These are phyloP conservation scores for Sipha flava DNA, from an alignment of 1,140 invertebrate species.

Conservation along the genomic window DNA sequence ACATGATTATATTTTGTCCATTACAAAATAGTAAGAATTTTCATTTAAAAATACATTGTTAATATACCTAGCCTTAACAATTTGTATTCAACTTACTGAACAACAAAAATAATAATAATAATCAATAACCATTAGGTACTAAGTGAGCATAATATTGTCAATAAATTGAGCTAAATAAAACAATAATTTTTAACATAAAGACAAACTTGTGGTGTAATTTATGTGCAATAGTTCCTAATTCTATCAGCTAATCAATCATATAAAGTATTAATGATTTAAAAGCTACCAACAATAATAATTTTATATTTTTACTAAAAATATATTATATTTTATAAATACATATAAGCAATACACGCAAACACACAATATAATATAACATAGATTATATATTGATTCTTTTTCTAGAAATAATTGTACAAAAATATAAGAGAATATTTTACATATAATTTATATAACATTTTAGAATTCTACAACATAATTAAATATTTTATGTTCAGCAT, in stretches of 20 bases:
- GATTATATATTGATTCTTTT: neutral
- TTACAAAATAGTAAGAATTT: neutral
- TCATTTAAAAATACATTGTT: neutral
- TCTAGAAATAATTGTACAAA: neutral
- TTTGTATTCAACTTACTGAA: neutral
- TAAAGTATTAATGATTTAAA: neutral
- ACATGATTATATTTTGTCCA: slow-evolving; percentile 4
- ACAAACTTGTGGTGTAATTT: neutral
- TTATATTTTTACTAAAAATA: neutral
- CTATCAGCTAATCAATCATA: neutral
- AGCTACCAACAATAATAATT: neutral
- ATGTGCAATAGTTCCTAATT: neutral
- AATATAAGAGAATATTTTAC: neutral
- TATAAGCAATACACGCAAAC: neutral
- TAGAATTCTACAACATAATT: slow-evolving; percentile 10
- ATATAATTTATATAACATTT: neutral
- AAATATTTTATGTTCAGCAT: neutral
- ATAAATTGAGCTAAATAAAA: slow-evolving; percentile 31
- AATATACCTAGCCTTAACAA: neutral
- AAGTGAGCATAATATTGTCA: slow-evolving; percentile 30
- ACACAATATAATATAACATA: neutral
- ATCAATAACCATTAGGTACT: neutral
- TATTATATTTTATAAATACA: neutral
- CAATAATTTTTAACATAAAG: slow-evolving; percentile 2
- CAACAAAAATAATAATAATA: slow-evolving; percentile 8